These are phyloP conservation scores for Ischnus inquisitorius DNA, from an alignment of 2,888 invertebrate genomes.

Conservation along the genomic window DNA sequence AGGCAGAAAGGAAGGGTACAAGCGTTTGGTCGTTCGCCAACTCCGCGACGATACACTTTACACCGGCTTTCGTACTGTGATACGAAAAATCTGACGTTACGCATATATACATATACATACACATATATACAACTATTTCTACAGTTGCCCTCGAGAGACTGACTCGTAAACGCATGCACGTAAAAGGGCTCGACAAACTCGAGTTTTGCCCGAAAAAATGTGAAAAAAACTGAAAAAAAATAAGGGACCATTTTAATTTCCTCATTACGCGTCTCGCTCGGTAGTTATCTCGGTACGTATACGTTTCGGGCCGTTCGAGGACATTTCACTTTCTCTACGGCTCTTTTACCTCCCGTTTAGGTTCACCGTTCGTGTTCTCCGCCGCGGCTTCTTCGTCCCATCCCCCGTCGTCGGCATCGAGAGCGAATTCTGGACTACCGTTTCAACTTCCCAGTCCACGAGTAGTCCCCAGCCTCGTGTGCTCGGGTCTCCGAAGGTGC, in stretches of 20 bases:
- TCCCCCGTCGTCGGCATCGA: constrained; percentile 24
- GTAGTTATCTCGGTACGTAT: constrained; percentile 42
- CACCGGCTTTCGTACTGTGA: constrained; percentile 25
- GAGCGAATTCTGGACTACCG: constrained; percentile 52
- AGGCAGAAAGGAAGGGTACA: constrained; percentile 54
- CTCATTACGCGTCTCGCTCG: constrained; percentile 68
- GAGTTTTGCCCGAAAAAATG: constrained; percentile 26
- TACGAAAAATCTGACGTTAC: constrained; percentile 41
- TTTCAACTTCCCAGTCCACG: constrained; percentile 46
- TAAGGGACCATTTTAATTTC: constrained; percentile 70
- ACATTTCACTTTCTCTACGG: constrained; percentile 61
- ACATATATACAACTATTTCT: background rate
- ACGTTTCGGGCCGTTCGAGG: constrained; percentile 39
- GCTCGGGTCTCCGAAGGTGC: constrained; percentile 30
- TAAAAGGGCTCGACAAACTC: constrained; percentile 30
- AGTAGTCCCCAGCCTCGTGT: constrained; percentile 36
- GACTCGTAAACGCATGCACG: constrained; percentile 17
- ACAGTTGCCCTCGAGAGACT: constrained; percentile 13
- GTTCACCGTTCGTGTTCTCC: constrained; percentile 52
- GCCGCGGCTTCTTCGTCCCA: constrained; percentile 40
- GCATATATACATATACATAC: background rate
- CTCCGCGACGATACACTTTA: constrained; percentile 71
- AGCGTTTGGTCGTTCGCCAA: constrained; percentile 66
- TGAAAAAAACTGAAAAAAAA: constrained; percentile 6
- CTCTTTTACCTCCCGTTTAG: constrained; percentile 53